Evolutionary conservation across 2,797 vertebrate species (phyloP), one percentile per base, ranked within the genome.

Genomic region (Borostomias antarcticus): DNA sequence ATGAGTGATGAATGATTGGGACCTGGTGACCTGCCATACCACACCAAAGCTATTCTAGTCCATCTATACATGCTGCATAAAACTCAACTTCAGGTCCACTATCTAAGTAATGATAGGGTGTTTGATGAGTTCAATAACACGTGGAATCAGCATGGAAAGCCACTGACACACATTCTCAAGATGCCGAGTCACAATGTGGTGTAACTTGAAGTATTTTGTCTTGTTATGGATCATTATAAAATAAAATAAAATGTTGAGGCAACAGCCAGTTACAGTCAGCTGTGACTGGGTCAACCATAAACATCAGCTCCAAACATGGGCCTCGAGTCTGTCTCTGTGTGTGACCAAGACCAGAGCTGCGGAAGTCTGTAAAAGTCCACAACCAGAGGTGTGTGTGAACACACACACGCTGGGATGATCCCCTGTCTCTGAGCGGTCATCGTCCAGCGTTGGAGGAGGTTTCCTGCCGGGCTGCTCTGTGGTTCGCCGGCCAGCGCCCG

Each of bases 381-480:
- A 37, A 56, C 62, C 58, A 74, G 54, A 50, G 48, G 50, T 51
- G 70, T 74, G 72, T 67, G 73, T 68, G 50, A 64, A 68, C 61
- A 29, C 61, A 64, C 53, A n/a, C 19, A 21, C 19, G 56, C 51
- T n/a, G n/a, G n/a, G 10, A 66, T 64, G 68, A 74, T 61, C 2
- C 47, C 57, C 58, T 21, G 52, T 48, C 26, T 11, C 57, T 47
- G 15, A 69, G 62, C 26, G 48, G 53, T 70, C 29, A 50, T 52
- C 37, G 8, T 47, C 59, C 32, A 65, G 35, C 29, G 15, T 75
- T 13, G 47, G 70, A 82, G 74, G 73, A 84, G 76, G 78, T 51
- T 29, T 45, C 15, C 62, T 13, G 40, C 33, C 40, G 29, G 3
- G 54, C 43, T 47, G 54, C 47, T 78, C 66, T 69, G 70, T 51